These are phyloP conservation scores for Cladopsammia gracilis DNA, from an alignment of 64 coral and sea anemone genomes.

Conservation along the genomic window DNA sequence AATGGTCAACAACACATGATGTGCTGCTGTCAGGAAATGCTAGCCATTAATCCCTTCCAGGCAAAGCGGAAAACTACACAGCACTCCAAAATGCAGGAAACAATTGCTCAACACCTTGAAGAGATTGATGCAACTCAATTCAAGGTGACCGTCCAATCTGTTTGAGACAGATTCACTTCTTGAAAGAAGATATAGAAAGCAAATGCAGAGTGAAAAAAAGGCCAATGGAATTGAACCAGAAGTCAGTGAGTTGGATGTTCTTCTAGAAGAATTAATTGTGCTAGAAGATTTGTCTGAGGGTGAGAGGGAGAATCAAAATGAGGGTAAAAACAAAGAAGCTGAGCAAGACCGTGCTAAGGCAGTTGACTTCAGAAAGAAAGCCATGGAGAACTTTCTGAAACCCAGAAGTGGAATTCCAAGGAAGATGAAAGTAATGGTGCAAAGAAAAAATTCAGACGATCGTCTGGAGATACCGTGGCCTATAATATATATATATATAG, in stretches of 20 bases:
- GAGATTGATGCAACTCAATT: slow-evolving; percentile 35
- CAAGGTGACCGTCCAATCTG: slow-evolving; percentile 29
- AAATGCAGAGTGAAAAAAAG: slow-evolving; percentile 28
- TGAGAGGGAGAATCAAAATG: slow-evolving; percentile 19
- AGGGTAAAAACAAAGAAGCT: slow-evolving; percentile 50
- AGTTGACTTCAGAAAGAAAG: slow-evolving; percentile 48
- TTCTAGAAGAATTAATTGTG: slow-evolving; percentile 35
- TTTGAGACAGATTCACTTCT: slow-evolving; percentile 59
- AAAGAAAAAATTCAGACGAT: slow-evolving; percentile 34
- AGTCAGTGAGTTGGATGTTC: slow-evolving; percentile 53
- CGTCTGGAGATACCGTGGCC: not conserved
- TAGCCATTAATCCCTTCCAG: slow-evolving; percentile 48
- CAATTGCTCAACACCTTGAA: slow-evolving; percentile 47
- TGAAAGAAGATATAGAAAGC: slow-evolving; percentile 46
- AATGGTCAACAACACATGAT: slow-evolving; percentile 51
- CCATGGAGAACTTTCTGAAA: slow-evolving; percentile 36
- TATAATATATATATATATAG: no score
- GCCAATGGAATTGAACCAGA: slow-evolving; percentile 41
- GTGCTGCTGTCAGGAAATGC: slow-evolving; percentile 43
- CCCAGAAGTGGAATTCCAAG: not conserved
- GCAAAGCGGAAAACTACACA: slow-evolving; percentile 63
- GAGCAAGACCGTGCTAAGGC: slow-evolving; percentile 28
- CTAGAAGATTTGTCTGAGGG: slow-evolving; percentile 51
- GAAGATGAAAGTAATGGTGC: slow-evolving; percentile 13
- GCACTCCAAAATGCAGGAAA: slow-evolving; percentile 53